Evolutionary conservation across 2,888 invertebrate species (phyloP).

Genomic region (Eristalis pertinax): DNA sequence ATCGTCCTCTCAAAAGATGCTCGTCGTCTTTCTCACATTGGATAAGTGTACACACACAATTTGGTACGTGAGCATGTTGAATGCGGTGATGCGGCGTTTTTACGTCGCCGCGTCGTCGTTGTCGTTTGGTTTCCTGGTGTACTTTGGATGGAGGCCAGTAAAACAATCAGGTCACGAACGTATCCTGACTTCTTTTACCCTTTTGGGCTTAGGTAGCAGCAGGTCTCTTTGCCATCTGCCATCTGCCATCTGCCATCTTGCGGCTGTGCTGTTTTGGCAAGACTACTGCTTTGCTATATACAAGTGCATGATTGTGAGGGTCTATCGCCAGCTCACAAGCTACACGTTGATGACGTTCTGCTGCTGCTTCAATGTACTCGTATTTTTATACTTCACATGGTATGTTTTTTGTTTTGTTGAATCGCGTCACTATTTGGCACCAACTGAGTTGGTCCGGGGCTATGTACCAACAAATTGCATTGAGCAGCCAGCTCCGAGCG

Average conservation of each 20-base stretch:
- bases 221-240: neutral
- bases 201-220: conserved; percentile 49
- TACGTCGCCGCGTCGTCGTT: conserved; percentile 26
- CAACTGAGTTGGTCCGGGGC: conserved; percentile 7
- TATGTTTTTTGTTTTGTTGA: neutral
- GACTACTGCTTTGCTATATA: conserved; percentile 2
- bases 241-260: neutral
- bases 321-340: neutral
- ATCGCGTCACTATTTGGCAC: conserved; percentile 35
- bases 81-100: conserved; percentile 57
- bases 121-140: conserved; percentile 35
- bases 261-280: conserved; percentile 19
- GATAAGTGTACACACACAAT: conserved; percentile 55
- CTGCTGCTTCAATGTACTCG: conserved; percentile 28
- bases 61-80: conserved; percentile 63
- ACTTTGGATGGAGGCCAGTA: conserved; percentile 24
- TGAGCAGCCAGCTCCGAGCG: conserved; percentile 45
- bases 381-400: neutral
- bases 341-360: conserved; percentile 39
- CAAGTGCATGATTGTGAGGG: neutral
- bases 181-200: conserved; percentile 57
- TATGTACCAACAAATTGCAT: conserved; percentile 20
- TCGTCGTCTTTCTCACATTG: conserved; percentile 50
- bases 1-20: conserved; percentile 40
- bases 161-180: conserved; percentile 65